Conservation (phyloP, 1,140 invertebrate species). For the Patella vulgata region DNA sequence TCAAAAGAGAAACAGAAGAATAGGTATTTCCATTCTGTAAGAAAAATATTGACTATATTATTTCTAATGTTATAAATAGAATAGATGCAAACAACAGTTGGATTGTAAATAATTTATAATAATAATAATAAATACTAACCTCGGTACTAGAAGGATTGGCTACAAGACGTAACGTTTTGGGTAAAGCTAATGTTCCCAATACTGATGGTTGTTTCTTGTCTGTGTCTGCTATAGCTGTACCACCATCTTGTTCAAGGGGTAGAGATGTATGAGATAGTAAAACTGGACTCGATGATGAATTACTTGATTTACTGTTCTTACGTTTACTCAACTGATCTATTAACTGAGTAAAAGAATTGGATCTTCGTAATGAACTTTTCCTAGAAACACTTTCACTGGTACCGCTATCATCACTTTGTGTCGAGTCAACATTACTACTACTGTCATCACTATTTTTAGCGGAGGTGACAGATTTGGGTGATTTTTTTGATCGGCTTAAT, state of each 20-base stretch:
- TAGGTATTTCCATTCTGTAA: too few species aligned
- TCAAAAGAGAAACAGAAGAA: too few species aligned
- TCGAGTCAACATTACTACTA: constrained; percentile 16
- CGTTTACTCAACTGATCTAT: constrained; percentile 11
- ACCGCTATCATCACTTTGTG: background rate
- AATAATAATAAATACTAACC: too few species aligned
- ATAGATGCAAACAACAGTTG: too few species aligned
- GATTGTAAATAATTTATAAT: too few species aligned
- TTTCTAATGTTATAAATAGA: too few species aligned
- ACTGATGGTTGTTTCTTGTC: constrained; percentile 39
- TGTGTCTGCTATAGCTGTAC: constrained; percentile 3
- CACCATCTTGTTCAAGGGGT: too few species aligned
- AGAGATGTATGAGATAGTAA: too few species aligned
- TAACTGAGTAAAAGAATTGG: constrained; percentile 46
- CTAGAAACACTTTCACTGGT: constrained; percentile 15
- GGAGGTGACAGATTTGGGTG: too few species aligned
- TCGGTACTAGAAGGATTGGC: constrained; percentile 31
- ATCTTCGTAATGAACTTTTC: constrained; percentile 40
- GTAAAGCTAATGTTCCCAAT: constrained; percentile 37
- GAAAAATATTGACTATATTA: too few species aligned
- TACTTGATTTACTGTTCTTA: background rate
- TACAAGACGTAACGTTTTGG: constrained; percentile 44
- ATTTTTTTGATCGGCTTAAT: constrained; percentile 38
- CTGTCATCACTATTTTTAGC: constrained; percentile 11
- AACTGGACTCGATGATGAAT: background rate